A percentile compares a stretch with the other conserved stretches of the same genome.
phyloP scores from a whole-genome alignment of 2,113 vertebrate species.

The Lamprologus callipterus region DNA sequence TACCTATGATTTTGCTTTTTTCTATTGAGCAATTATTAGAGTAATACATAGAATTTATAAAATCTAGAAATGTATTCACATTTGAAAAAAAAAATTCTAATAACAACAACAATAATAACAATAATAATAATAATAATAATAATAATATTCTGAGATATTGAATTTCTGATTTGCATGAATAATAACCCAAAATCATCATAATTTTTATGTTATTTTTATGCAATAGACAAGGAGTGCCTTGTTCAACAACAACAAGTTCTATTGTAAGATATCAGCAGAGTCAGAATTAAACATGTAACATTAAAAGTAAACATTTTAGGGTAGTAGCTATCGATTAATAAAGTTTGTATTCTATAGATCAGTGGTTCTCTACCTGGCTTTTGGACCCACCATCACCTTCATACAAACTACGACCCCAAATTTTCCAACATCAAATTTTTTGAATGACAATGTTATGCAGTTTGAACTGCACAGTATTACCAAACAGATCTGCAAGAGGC shows the following conservation, averaged over 20 bases:
- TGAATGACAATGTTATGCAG: background rate
- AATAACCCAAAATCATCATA: background rate
- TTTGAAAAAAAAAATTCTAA: background rate
- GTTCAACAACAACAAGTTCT: background rate
- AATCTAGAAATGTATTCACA: background rate
- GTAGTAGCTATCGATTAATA: background rate
- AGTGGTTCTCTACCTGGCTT: background rate
- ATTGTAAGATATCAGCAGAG: background rate
- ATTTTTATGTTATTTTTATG: background rate
- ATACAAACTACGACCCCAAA: background rate
- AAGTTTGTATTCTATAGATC: background rate
- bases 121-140: accelerated
- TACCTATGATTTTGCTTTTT: background rate
- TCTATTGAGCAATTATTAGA: background rate
- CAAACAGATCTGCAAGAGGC: background rate
- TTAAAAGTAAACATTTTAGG: background rate
- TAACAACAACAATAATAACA: accelerated
- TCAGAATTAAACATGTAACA: background rate
- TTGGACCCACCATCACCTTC: background rate
- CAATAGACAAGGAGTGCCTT: background rate
- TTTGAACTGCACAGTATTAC: background rate
- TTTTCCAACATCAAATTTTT: background rate
- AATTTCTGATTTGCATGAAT: background rate
- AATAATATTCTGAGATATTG: background rate
- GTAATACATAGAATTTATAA: background rate